phyloP scores from a whole-genome alignment of 2,797 vertebrate species.

The Gallirallus australis region DNA sequence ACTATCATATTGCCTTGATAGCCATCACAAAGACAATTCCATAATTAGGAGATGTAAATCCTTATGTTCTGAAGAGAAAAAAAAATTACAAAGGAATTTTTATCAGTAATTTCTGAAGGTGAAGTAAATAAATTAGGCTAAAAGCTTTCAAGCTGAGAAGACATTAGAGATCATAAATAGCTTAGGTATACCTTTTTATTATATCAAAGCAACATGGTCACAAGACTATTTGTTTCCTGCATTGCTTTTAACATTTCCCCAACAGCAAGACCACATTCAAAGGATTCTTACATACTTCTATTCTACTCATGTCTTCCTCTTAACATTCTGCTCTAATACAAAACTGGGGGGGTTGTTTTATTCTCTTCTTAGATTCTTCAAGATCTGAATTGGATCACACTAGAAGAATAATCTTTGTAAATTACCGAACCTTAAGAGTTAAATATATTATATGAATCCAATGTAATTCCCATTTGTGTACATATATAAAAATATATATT shows the following conservation, averaged over 20 bases:
- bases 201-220: neutral
- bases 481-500: neutral
- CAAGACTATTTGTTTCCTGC: neutral
- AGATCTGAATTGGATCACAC: neutral
- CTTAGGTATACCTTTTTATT: neutral
- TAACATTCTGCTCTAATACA: neutral
- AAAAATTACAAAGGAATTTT: conserved; percentile 20
- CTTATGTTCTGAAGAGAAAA: neutral
- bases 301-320: neutral
- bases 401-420: neutral
- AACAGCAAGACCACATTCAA: neutral
- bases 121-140: conserved; percentile 25
- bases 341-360: neutral
- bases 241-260: neutral
- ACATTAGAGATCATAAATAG: neutral
- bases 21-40: conserved; percentile 45
- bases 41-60: conserved; percentile 37
- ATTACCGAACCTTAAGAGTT: neutral
- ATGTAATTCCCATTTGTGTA: neutral
- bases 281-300: neutral
- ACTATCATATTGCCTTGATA: conserved; percentile 41
- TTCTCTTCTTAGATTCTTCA: neutral
- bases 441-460: neutral
- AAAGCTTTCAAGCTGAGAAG: neutral
- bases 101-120: conserved; percentile 15